Evolutionary conservation across 2,797 vertebrate genomes (phyloP), one percentile per base, ranked within the genome.

Genomic region (Hozukius guyotensis): DNA sequence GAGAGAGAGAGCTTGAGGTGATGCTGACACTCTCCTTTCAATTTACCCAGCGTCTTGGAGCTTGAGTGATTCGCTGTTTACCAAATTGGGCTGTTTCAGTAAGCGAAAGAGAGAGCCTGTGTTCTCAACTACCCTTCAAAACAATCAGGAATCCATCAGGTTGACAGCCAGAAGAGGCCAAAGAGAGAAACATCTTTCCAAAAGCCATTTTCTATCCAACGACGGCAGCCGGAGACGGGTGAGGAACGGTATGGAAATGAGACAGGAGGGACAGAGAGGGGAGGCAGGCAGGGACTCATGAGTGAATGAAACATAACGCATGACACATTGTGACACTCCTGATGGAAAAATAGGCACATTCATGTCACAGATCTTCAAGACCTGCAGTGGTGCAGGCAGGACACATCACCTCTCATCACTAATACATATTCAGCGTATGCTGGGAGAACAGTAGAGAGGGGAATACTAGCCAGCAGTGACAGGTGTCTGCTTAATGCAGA

Each of bases 111-210:
- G 74, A 78, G 72, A 77, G 86, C 71, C 77, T 29, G 80, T 79
- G 78, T 93, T 92, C 86, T 89, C 83, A 81, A 59, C 91, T 84
- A 88, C 82, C 91, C 88, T 92, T 94, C 90, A 90, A 89, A 93
- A 94, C 92, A 93, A 93, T 93, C 89, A 82, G 72, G 82, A 84
- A 93, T 87, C 90, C 89, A 93, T 93, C 90, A 93, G 77, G 84
- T 52, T 92, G 91, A 94, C 93, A 93, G 93, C 77, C 86, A 83
- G 85, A 82, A 83, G 86, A 89, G 82, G 84, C 82, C 67, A 56
- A 78, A 90, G 85, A 90, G 84, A 84, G 78, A 93, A 82, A 76
- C 70, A 84, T 87, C 88, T 88, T 91, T 75, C 84, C 83, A 90
- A 87, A 92, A 90, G 91, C 86, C 89, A 91, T 91, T 92, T 93